Percentiles rank a stretch among this genome's conserved stretches.
phyloP scores from a whole-genome alignment of 2,888 invertebrate species.

The Podabrus alpinus region DNA sequence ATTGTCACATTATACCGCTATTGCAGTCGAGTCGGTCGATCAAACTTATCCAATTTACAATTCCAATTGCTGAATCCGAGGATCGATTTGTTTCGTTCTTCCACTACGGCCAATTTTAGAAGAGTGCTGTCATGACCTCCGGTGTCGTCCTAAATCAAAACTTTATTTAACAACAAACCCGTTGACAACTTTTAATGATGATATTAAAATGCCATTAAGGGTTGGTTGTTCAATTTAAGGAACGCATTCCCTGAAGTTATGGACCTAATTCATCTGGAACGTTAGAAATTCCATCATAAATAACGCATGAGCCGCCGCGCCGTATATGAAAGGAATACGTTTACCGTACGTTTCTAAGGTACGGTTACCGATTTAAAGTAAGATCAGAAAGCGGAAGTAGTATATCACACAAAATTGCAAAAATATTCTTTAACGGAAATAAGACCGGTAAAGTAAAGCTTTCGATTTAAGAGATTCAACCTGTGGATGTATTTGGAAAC shows the following conservation, averaged over 20 bases:
- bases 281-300: slow-evolving; percentile 37
- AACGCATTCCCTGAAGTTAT: slow-evolving; percentile 1
- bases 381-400: slow-evolving; percentile 34
- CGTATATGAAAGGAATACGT: slow-evolving; percentile 35
- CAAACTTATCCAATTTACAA: not conserved
- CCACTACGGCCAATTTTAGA: not conserved
- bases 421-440: slow-evolving; percentile 37
- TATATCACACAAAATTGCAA: slow-evolving; percentile 38
- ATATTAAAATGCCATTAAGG: not conserved
- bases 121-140: not conserved
- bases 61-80: not conserved
- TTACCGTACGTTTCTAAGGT: not conserved
- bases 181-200: not conserved
- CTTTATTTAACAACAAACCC: not conserved
- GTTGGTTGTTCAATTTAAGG: not conserved
- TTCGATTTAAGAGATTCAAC: slow-evolving; percentile 13
- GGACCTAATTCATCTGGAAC: slow-evolving; percentile 25
- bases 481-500: slow-evolving; percentile 19
- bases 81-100: not conserved
- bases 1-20: not conserved
- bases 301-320: slow-evolving; percentile 36
- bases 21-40: not conserved
- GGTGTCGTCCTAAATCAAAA: not conserved
- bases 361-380: slow-evolving; percentile 33
- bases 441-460: slow-evolving; percentile 19